Evolutionary conservation across 2,888 invertebrate genomes (phyloP).

Genomic region (Lasius fuliginosus): DNA sequence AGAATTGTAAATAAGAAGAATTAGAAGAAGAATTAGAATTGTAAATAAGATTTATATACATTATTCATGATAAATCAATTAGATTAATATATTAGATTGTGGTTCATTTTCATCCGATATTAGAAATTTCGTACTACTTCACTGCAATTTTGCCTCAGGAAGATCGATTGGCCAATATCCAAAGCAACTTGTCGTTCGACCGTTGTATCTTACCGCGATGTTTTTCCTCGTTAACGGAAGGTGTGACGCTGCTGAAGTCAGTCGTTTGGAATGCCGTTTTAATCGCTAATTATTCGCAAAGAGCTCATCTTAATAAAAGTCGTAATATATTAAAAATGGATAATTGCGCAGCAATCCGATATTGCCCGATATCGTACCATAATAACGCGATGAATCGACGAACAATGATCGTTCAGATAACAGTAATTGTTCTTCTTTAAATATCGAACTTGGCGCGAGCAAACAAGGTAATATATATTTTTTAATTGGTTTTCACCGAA

Average conservation of each 20-base stretch:
- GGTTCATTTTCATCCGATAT: background rate
- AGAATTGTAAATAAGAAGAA: background rate
- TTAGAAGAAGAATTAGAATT: too few species aligned
- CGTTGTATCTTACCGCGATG: background rate
- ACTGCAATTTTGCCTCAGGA: conserved; percentile 61
- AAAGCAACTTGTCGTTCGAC: conserved; percentile 31
- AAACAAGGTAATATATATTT: background rate
- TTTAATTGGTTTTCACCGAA: background rate
- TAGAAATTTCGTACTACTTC: conserved; percentile 61
- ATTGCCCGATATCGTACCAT: background rate
- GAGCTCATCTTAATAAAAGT: conserved; percentile 29
- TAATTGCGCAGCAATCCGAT: conserved; percentile 18
- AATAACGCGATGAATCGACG: conserved; percentile 4
- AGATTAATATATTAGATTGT: background rate
- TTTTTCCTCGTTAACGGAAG: conserved; percentile 3
- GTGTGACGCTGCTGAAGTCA: conserved; percentile 5
- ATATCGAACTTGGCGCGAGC: background rate
- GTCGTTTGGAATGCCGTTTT: conserved; percentile 29
- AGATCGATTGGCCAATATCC: conserved; percentile 54
- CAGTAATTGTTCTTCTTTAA: conserved; percentile 9
- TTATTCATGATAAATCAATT: background rate
- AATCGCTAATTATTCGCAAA: conserved; percentile 32
- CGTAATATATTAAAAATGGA: background rate
- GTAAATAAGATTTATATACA: background rate
- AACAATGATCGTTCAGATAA: conserved; percentile 5